Evolutionary conservation across 2,888 invertebrate genomes (phyloP), one percentile per base, ranked within the genome.

Genomic region (Pseudoips prasinana): DNA sequence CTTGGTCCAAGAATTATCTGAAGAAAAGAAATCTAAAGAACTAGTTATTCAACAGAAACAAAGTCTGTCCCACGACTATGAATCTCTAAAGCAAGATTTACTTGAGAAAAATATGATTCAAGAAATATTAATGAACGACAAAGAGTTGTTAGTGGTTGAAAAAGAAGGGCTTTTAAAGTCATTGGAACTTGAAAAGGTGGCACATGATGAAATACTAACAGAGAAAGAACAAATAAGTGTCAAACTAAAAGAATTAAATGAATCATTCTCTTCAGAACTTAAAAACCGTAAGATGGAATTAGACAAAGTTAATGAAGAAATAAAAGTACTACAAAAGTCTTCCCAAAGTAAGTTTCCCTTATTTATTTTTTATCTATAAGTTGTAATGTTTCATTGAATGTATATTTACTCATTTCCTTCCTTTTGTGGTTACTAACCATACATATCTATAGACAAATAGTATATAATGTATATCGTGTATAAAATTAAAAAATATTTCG

Each of bases 261-360:
- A 50, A 37, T 47, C 58, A 17, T 54, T 54, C 34, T 29, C 19
- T 7, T 31, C 30, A 19, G 45, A 55, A 28, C 29, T 62, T 1
- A 49, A 34, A 2, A 36, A 34, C 29, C 58, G 58, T 31, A 46
- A 58, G 25, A 30, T 45, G 9, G 55, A 64, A n/a, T 33, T 71
- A 11, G 41, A 42, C n/a, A 53, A 47, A 14, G 25, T 59, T 10
- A 33, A 35, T 10, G 39, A 47, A 6, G 51, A 59, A 30, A 47
- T 64, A 6, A 52, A 56, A 23, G 40, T 33, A 27, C 36, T 75
- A 26, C 55, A 64, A 48, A 44, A 44, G 6, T 53, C 64, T 23
- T 56, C 47, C 29, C 51, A 66, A 47, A 58, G 75, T 74, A 62
- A 58, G 66, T n/a, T 31, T n/a, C n/a, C n/a, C n/a, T n/a, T n/a